Percentiles rank a stretch among this genome's conserved stretches.
These are phyloP conservation scores for Parambassis ranga DNA, from an alignment of 2,797 vertebrate genomes.

Conservation along the genomic window DNA sequence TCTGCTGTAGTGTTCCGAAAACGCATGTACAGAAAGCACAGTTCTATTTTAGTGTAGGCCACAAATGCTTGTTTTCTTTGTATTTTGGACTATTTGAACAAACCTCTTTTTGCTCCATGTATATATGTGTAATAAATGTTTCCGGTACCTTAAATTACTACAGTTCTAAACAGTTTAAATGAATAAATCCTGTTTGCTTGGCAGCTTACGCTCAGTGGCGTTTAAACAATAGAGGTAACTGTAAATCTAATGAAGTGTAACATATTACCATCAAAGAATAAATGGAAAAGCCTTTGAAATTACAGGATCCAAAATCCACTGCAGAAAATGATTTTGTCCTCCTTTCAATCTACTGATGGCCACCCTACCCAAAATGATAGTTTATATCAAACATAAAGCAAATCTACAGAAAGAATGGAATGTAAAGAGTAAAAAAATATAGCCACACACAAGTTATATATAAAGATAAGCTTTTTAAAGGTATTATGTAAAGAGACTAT, in stretches of 20 bases:
- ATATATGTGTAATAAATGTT: not conserved
- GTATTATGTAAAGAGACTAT: constrained; percentile 18
- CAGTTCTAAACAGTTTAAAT: not conserved
- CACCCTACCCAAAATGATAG: constrained; percentile 9
- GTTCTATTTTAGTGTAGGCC: not conserved
- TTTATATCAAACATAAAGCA: constrained; percentile 34
- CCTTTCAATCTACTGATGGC: constrained; percentile 2
- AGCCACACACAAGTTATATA: constrained; percentile 28
- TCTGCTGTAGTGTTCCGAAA: not conserved
- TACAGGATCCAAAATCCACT: constrained; percentile 10
- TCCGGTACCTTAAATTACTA: not conserved
- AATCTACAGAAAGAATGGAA: constrained; percentile 46
- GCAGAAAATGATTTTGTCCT: constrained; percentile 46
- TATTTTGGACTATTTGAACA: constrained; percentile 3
- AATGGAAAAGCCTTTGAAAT: constrained; percentile 27
- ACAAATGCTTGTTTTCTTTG: not conserved
- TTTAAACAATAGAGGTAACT: not conserved
- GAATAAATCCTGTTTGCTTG: not conserved
- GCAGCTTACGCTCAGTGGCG: not conserved
- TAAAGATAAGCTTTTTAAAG: constrained; percentile 39
- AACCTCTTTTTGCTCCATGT: not conserved
- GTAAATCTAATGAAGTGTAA: constrained; percentile 24
- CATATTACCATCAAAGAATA: constrained; percentile 28
- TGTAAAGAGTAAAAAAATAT: constrained; percentile 32
- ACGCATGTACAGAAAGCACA: not conserved